phyloP scores from a whole-genome alignment of 2,888 invertebrate genomes.

The Junonia oenone region DNA sequence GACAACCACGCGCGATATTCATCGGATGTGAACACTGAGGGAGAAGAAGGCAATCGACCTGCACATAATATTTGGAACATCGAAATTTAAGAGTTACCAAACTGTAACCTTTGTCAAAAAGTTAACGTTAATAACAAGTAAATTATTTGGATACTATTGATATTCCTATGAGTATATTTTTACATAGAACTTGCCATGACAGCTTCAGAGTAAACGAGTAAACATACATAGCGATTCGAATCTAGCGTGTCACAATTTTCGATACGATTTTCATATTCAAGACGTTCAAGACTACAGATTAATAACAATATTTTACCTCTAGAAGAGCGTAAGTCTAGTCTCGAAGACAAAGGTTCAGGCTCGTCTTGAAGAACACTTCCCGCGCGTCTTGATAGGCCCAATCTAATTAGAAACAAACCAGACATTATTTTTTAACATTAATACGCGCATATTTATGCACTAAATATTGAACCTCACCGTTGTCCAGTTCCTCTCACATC shows the following conservation, averaged over 20 bases:
- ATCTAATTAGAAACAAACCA: conserved; percentile 35
- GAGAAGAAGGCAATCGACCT: conserved; percentile 70
- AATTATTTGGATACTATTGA: too few relatives aligned
- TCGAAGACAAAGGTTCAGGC: conserved; percentile 69
- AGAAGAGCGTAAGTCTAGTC: conserved; percentile 73
- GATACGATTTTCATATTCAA: too few relatives aligned
- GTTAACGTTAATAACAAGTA: too few relatives aligned
- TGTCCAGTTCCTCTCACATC: conserved; percentile 81
- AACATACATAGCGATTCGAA: too few relatives aligned
- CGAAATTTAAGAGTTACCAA: not conserved
- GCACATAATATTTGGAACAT: conserved; percentile 3
- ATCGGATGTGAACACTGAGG: conserved; percentile 90
- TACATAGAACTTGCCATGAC: too few relatives aligned
- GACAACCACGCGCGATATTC: conserved; percentile 96
- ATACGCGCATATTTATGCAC: not conserved
- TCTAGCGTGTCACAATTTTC: too few relatives aligned
- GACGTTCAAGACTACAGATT: not conserved
- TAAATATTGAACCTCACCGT: conserved; percentile 57
- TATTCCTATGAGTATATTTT: too few relatives aligned
- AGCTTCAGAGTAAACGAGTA: too few relatives aligned
- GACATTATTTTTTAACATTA: not conserved
- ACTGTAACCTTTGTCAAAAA: too few relatives aligned
- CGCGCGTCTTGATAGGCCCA: conserved; percentile 64
- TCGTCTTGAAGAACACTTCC: conserved; percentile 72
- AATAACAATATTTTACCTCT: conserved; percentile 51